Evolutionary conservation across 2,888 invertebrate species (phyloP).

Genomic region (Gnatocerus cornutus): DNA sequence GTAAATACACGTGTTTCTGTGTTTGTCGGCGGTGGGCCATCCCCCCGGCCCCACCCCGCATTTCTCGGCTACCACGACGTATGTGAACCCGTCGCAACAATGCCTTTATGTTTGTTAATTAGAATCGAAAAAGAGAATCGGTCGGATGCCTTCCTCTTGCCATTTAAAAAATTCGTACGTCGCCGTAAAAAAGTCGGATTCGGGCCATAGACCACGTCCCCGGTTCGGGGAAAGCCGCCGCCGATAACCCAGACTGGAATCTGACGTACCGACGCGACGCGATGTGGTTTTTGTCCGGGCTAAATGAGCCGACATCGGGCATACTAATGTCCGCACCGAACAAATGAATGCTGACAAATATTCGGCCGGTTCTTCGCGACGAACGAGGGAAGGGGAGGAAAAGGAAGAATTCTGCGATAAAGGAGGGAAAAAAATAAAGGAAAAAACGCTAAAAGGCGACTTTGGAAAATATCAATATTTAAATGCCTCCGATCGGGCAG

Average conservation of each 20-base stretch:
- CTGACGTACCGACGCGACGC: slow-evolving; percentile 45
- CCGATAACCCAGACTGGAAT: slow-evolving; percentile 63
- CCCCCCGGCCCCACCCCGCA: slow-evolving; percentile 4
- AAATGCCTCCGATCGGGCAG: slow-evolving; percentile 22
- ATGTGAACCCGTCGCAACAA: slow-evolving; percentile 65
- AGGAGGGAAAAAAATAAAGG: background rate
- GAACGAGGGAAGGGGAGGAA: slow-evolving; percentile 4
- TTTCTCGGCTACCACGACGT: slow-evolving; percentile 53
- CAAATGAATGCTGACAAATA: slow-evolving; percentile 64
- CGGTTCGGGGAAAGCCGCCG: slow-evolving; percentile 60
- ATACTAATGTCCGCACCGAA: slow-evolving; percentile 60
- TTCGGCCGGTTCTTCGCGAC: slow-evolving; percentile 58
- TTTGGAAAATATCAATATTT: slow-evolving; percentile 39
- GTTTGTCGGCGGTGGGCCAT: background rate
- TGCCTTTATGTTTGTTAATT: slow-evolving; percentile 69
- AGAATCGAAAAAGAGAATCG: slow-evolving; percentile 67
- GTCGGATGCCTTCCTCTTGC: slow-evolving; percentile 61
- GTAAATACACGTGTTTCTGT: slow-evolving; percentile 4
- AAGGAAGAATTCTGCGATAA: background rate
- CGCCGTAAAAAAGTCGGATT: slow-evolving; percentile 52
- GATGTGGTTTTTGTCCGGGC: slow-evolving; percentile 55
- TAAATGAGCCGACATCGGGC: slow-evolving; percentile 59
- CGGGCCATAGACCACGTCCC: slow-evolving; percentile 61
- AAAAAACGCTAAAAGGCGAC: slow-evolving; percentile 17
- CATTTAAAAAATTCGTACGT: slow-evolving; percentile 54